Base-by-base conservation (phyloP, 2,888 invertebrate genomes). In the Linyphia triangularis region DNA sequence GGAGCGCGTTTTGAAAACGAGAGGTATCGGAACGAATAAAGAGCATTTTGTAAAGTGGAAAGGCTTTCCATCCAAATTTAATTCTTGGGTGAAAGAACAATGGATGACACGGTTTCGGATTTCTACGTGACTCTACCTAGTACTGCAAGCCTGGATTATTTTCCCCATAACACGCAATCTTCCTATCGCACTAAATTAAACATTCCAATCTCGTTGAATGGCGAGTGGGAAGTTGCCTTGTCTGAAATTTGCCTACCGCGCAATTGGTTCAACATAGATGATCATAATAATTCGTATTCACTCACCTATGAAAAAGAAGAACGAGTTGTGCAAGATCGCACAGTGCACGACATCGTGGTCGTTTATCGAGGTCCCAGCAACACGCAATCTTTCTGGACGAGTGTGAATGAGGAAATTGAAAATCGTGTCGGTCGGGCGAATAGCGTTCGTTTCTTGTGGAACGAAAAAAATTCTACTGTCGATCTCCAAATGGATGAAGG, bases 101-200 rank as follows among this genome's bases (percentile, higher is more conserved):
- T 67, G 73, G 75, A 65, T 83, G 57, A 73, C 61, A n/a, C 43
- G n/a, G 0, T 26, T 16, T 9, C 28, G 4, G 37, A 81, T 10
- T 84, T 84, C 28, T 91, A 90, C 83, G 16, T 91, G 7, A 91
- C 90, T 7, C 57, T 91, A 0, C 86, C 90, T 9, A 90, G 90
- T 33, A 91, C 91, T 70, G 90, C 90, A 28, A 91, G 90, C 7
- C 91, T 91, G 90, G 10, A 79, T 0, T 90, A 91, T 69, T 91
- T 90, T 89, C 90, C 90, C 0, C 77, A 90, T 26, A 92, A 91
- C 73, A 91, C 88, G 3, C 89, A 91, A 13, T 81, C 91, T 13
- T 75, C 88, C 22, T 92, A 90, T 85, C 85, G 37, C 69, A 92
- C 91, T 5, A 90, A 91, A 30, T 67, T 92, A 75, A 90, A 90